Percentiles rank a stretch among this genome's conserved stretches.
These are phyloP conservation scores for Gambelia wislizenii DNA, from an alignment of 2,797 vertebrate genomes.

Conservation along the genomic window DNA sequence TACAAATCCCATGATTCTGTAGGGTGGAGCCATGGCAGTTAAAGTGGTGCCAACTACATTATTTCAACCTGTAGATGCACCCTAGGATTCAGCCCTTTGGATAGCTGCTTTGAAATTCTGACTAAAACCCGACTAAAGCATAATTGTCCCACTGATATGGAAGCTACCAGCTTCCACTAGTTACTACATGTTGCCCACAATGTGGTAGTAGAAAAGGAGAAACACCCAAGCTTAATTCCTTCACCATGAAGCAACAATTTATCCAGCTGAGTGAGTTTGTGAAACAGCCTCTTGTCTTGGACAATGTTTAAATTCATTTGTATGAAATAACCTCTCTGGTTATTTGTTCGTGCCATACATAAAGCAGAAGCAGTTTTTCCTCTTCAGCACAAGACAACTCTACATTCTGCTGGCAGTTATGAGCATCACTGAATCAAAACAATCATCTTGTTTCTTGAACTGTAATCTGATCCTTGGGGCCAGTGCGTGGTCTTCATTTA, in stretches of 20 bases:
- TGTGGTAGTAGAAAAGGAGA: too few relatives aligned
- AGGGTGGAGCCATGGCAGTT: too few relatives aligned
- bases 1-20: too few relatives aligned
- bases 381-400: not conserved
- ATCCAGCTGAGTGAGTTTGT: not conserved
- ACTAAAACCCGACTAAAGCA: too few relatives aligned
- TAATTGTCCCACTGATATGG: too few relatives aligned
- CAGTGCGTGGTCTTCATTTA: slow-evolving; percentile 28
- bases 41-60: too few relatives aligned
- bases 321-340: not conserved
- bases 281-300: not conserved
- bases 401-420: slow-evolving; percentile 27
- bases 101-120: too few relatives aligned
- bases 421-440: slow-evolving; percentile 21
- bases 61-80: too few relatives aligned
- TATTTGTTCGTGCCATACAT: slow-evolving; percentile 35
- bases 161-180: too few relatives aligned
- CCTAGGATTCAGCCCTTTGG: too few relatives aligned
- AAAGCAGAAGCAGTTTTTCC: slow-evolving; percentile 23
- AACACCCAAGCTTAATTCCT: too few relatives aligned
- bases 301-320: not conserved
- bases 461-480: not conserved
- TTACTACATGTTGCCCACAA: too few relatives aligned
- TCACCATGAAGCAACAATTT: not conserved
- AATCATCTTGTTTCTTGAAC: slow-evolving; percentile 39